Percentiles rank a stretch among this genome's conserved stretches.
phyloP scores from a whole-genome alignment of 2,113 vertebrate genomes.

The Siniperca knerii region DNA sequence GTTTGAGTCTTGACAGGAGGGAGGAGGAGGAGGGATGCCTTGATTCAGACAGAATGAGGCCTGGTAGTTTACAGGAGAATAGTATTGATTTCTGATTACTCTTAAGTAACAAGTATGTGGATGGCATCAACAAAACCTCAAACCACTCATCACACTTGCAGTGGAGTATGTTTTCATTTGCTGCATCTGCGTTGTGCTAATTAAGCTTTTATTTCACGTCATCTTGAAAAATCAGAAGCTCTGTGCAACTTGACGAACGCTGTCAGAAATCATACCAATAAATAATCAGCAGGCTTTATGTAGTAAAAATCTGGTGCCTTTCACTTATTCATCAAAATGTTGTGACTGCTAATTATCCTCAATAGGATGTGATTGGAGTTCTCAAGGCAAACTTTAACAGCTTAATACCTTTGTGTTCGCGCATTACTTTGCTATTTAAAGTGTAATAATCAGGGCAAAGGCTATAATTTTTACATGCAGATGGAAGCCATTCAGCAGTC shows the following conservation, averaged over 20 bases:
- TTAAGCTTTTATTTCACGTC: neutral
- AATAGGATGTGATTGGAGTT: neutral
- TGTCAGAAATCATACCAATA: neutral
- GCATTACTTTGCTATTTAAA: neutral
- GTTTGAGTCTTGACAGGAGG: constrained; percentile 49
- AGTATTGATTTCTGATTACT: constrained; percentile 55
- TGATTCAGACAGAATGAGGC: constrained; percentile 49
- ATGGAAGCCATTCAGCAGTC: neutral
- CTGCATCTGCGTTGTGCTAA: neutral
- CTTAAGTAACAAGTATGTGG: constrained; percentile 11
- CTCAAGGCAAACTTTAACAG: neutral
- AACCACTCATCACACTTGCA: neutral
- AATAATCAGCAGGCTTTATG: neutral
- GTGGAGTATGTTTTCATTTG: neutral
- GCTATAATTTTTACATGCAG: neutral
- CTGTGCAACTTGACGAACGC: no score
- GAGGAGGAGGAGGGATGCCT: constrained; percentile 26
- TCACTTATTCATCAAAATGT: neutral
- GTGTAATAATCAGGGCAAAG: neutral
- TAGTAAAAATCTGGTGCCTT: neutral
- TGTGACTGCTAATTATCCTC: neutral
- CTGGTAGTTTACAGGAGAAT: constrained; percentile 17
- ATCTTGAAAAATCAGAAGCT: neutral
- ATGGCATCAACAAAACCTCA: constrained; percentile 3
- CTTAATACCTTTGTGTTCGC: neutral